These are phyloP conservation scores for Oncorhynchus mykiss DNA, from an alignment of 2,113 vertebrate genomes.

Conservation along the genomic window DNA sequence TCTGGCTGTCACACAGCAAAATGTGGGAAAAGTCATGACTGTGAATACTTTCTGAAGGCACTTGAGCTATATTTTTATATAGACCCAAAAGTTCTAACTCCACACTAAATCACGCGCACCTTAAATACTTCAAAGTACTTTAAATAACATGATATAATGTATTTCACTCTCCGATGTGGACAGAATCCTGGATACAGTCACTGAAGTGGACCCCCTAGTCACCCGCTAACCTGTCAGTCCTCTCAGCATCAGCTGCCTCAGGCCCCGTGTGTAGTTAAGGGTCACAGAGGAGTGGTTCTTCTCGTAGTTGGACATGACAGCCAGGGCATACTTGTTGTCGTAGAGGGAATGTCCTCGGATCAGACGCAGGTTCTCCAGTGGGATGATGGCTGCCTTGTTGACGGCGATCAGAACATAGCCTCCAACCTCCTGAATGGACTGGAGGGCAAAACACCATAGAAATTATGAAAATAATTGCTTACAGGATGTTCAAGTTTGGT, in stretches of 20 bases:
- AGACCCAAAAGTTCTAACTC: not conserved
- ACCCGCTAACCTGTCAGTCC: conserved; percentile 71
- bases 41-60: too few relatives aligned
- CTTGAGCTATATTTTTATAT: too few relatives aligned
- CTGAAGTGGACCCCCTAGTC: too few relatives aligned
- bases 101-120: not conserved
- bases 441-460: not conserved
- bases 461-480: not conserved
- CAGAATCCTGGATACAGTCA: not conserved
- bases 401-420: conserved; percentile 91
- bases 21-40: too few relatives aligned
- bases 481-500: not conserved
- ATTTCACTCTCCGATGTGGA: too few relatives aligned
- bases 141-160: not conserved
- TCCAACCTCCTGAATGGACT: conserved; percentile 90
- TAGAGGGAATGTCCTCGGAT: conserved; percentile 88
- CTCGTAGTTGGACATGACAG: conserved; percentile 85
- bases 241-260: conserved; percentile 79
- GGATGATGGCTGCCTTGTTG: conserved; percentile 79
- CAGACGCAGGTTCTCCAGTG: conserved; percentile 83
- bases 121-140: not conserved
- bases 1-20: too few relatives aligned
- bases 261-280: conserved; percentile 65
- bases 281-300: conserved; percentile 33
- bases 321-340: conserved; percentile 76